Conservation (phyloP, 2,113 vertebrate genomes). For the Onychostruthus taczanowskii region DNA sequence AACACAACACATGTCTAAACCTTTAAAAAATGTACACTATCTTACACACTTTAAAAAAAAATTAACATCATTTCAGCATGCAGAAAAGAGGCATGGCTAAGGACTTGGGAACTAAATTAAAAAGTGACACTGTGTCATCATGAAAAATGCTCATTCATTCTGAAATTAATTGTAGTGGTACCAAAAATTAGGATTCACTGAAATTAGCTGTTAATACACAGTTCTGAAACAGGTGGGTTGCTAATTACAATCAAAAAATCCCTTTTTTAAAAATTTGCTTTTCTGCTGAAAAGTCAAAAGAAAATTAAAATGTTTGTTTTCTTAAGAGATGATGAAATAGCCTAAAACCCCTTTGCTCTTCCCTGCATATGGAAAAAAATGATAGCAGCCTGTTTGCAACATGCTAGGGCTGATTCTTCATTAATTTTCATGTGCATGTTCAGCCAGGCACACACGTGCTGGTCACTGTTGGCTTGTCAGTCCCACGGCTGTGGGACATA, state of each 20-base stretch:
- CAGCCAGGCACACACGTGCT: rapidly evolving
- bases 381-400: neutral
- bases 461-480: neutral
- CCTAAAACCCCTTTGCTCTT: neutral
- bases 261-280: neutral
- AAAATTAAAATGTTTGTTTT: neutral
- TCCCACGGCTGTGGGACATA: neutral
- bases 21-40: neutral
- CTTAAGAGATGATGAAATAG: neutral
- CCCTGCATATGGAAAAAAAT: neutral
- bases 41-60: neutral
- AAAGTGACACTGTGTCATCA: neutral
- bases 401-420: neutral
- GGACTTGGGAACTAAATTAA: neutral
- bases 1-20: neutral
- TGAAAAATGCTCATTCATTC: neutral
- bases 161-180: neutral
- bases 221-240: neutral
- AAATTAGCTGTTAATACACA: neutral
- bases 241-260: neutral
- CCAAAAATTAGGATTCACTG: neutral
- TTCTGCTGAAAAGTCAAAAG: neutral
- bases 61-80: neutral
- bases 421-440: neutral
- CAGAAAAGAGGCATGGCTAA: neutral